Percentiles rank a stretch among this genome's conserved stretches.
These are phyloP conservation scores for Caenorhabditis macrosperma DNA, from an alignment of 2,888 invertebrate species.

Conservation along the genomic window DNA sequence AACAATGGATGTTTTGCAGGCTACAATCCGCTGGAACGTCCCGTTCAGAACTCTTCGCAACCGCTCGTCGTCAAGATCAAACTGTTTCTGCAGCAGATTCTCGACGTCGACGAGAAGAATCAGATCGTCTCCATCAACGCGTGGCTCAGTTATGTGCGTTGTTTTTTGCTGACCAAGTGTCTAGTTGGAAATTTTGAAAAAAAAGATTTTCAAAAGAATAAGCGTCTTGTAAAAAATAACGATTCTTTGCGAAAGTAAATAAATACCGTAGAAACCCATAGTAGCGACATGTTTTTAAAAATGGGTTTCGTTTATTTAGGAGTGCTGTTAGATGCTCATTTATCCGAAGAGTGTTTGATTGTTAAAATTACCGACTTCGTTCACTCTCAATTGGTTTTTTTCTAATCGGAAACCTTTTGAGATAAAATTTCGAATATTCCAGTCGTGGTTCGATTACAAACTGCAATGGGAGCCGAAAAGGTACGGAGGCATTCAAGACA, in stretches of 20 bases:
- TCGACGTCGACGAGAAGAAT: slow-evolving; percentile 81
- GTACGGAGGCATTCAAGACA: slow-evolving; percentile 74
- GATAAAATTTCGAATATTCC: no score
- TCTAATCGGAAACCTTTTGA: not conserved
- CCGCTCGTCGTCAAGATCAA: slow-evolving; percentile 81
- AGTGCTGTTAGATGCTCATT: no score
- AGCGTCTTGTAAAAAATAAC: no score
- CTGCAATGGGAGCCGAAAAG: slow-evolving; percentile 73
- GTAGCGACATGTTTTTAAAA: no score
- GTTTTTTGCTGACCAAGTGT: not conserved
- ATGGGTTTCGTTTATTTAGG: no score
- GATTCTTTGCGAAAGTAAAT: no score
- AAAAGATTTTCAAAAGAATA: no score
- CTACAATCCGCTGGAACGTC: slow-evolving; percentile 81
- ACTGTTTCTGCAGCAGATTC: slow-evolving; percentile 82
- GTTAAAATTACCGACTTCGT: no score
- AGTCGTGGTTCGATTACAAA: slow-evolving; percentile 76
- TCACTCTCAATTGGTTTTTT: no score
- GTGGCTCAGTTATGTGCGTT: slow-evolving; percentile 74
- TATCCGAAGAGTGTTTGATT: no score
- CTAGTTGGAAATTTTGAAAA: not conserved
- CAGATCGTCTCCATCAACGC: slow-evolving; percentile 76
- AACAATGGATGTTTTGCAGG: slow-evolving; percentile 38
- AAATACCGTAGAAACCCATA: no score
- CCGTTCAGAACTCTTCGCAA: slow-evolving; percentile 81